Evolutionary conservation across 1,140 invertebrate species (phyloP).

Genomic region (Penaeus japonicus): DNA sequence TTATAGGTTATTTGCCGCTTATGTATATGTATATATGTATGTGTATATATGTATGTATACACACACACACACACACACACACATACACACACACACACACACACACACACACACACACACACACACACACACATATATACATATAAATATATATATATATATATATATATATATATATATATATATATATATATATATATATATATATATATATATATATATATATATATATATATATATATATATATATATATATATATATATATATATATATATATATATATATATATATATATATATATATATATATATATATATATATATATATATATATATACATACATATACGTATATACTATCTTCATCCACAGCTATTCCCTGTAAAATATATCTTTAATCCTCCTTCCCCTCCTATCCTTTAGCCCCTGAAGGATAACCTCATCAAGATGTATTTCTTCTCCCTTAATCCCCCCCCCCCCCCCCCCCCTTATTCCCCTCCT

Average conservation of each 20-base stretch:
- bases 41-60: background rate
- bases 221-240: background rate
- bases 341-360: no score
- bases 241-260: constrained; percentile 6
- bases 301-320: background rate
- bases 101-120: background rate
- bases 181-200: background rate
- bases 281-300: background rate
- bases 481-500: no score
- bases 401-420: no score
- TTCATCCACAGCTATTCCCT: no score
- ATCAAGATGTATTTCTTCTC: no score
- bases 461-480: no score
- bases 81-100: background rate
- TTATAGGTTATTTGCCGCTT: background rate
- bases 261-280: constrained; percentile 9
- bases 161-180: background rate
- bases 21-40: background rate
- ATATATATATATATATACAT: no score
- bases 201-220: background rate
- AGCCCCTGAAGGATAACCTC: no score
- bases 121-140: background rate
- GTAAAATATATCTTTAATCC: no score
- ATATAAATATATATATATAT: background rate
- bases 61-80: background rate